Conservation (phyloP, 2,113 vertebrate genomes). For the Procavia capensis region DNA sequence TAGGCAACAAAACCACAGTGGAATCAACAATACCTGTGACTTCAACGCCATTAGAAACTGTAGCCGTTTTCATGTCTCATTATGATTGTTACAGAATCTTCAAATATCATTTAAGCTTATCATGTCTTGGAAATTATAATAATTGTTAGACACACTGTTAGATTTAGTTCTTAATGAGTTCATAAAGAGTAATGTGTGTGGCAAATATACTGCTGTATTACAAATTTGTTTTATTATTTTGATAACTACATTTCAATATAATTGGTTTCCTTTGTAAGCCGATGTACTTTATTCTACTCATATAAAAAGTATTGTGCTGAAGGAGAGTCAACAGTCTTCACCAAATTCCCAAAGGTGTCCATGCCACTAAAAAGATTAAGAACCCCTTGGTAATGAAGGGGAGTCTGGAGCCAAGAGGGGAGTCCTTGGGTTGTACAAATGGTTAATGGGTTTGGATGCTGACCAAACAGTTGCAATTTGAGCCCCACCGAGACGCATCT, state of each 20-base stretch:
- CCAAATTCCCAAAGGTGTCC: neutral
- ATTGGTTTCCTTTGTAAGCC: neutral
- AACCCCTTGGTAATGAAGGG: neutral
- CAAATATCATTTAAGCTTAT: neutral
- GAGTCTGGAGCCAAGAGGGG: neutral
- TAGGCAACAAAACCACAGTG: neutral
- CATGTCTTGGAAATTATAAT: slow-evolving; percentile 11
- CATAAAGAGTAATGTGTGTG: neutral
- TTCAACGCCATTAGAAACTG: neutral
- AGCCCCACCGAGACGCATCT: too few species aligned
- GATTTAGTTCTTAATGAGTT: slow-evolving; percentile 14
- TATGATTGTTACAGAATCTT: neutral
- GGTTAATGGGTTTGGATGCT: too few species aligned
- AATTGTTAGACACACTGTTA: neutral
- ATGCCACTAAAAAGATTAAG: neutral
- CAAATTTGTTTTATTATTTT: neutral
- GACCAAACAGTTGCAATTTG: too few species aligned
- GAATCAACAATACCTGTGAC: neutral
- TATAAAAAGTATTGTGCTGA: neutral
- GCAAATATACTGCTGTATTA: neutral
- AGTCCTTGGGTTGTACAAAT: too few species aligned
- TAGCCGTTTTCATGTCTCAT: neutral
- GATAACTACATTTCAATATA: too few species aligned
- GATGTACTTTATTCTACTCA: neutral
- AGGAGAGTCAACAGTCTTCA: neutral